These are phyloP conservation scores for Drosophila kuntzei DNA, from an alignment of 2,888 invertebrate species.

Conservation along the genomic window DNA sequence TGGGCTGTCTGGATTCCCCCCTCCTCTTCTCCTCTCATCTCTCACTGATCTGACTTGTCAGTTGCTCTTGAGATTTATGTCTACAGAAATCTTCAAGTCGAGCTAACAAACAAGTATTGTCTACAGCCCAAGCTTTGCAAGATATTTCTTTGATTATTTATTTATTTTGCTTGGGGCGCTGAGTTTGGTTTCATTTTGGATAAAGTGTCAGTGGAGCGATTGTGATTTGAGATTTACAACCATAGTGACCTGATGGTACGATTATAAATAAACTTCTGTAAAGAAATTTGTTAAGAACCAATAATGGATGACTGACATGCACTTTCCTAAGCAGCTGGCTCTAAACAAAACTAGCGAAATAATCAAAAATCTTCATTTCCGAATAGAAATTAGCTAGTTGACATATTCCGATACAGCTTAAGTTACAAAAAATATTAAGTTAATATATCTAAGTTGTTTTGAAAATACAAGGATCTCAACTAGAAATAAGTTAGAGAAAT, in stretches of 20 bases:
- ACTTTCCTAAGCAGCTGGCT: too few relatives aligned
- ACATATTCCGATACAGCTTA: too few relatives aligned
- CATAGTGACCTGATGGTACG: slow-evolving; percentile 4
- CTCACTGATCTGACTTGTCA: slow-evolving; percentile 51
- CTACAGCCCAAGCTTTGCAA: slow-evolving; percentile 27
- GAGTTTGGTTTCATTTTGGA: slow-evolving; percentile 43
- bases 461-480: too few relatives aligned
- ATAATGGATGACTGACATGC: too few relatives aligned
- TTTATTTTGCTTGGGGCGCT: slow-evolving; percentile 12
- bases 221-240: slow-evolving; percentile 28
- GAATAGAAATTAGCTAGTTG: too few relatives aligned
- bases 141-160: slow-evolving; percentile 18
- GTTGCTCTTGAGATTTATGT: slow-evolving; percentile 70
- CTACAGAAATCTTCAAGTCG: slow-evolving; percentile 54
- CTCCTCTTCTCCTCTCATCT: not conserved
- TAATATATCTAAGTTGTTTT: too few relatives aligned
- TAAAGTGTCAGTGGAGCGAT: slow-evolving; percentile 35
- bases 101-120: slow-evolving; percentile 74
- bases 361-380: too few relatives aligned
- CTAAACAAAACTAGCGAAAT: too few relatives aligned
- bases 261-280: slow-evolving; percentile 7
- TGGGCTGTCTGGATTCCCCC: slow-evolving; percentile 25
- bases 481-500: too few relatives aligned
- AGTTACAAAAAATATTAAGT: too few relatives aligned
- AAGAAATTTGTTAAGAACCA: slow-evolving; percentile 12